Conservation (phyloP, 2,113 vertebrate genomes). For the Rhea americana region DNA sequence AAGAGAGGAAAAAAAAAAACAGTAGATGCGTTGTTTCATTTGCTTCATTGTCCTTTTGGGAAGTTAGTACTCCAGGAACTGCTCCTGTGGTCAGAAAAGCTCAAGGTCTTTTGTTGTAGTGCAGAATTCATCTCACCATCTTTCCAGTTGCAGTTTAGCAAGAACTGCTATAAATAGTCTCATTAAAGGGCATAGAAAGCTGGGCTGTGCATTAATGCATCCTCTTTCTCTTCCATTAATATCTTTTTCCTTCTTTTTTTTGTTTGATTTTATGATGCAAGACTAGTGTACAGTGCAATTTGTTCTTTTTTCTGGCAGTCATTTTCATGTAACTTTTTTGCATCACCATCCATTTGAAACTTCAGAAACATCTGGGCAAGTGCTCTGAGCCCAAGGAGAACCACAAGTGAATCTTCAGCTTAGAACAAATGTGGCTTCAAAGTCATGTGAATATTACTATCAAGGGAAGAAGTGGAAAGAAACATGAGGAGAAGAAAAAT, state of each 20-base stretch:
- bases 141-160: neutral
- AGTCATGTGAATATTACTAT: neutral
- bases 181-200: neutral
- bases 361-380: neutral
- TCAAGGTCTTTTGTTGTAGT: neutral
- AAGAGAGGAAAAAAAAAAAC: neutral
- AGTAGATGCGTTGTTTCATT: neutral
- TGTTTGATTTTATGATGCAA: neutral
- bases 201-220: neutral
- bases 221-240: neutral
- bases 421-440: neutral
- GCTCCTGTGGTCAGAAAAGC: neutral
- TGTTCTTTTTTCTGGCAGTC: neutral
- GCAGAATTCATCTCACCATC: neutral
- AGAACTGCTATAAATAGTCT: neutral
- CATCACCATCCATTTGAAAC: neutral
- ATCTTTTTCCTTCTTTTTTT: neutral
- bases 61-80: neutral
- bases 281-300: neutral
- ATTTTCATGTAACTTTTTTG: neutral
- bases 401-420: neutral
- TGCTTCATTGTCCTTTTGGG: neutral
- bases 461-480: neutral
- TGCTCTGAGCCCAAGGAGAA: neutral
- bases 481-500: neutral